Evolutionary conservation across 2,113 vertebrate genomes (phyloP).

Genomic region (Pantherophis guttatus): DNA sequence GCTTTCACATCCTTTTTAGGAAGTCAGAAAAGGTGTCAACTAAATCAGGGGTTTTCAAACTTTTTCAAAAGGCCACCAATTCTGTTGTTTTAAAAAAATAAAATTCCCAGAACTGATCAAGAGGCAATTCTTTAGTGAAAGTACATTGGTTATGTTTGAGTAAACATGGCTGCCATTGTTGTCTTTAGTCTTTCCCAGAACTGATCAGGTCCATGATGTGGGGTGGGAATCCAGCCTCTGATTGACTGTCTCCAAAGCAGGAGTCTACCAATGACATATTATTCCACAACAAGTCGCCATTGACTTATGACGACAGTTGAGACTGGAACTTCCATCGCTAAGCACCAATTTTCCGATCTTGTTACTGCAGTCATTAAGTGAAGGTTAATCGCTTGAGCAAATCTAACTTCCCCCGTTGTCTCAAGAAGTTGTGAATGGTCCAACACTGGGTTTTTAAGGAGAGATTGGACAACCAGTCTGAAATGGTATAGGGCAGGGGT

Average conservation of each 20-base stretch:
- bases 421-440: background rate
- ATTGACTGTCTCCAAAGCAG: background rate
- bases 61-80: background rate
- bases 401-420: background rate
- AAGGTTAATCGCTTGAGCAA: background rate
- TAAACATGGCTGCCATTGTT: background rate
- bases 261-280: background rate
- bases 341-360: background rate
- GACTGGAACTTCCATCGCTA: background rate
- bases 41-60: background rate
- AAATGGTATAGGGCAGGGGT: background rate
- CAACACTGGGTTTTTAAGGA: background rate
- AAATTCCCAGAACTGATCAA: background rate
- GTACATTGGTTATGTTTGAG: background rate
- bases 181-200: background rate
- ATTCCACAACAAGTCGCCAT: background rate
- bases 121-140: background rate
- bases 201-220: background rate
- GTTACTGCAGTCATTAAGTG: background rate
- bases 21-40: background rate
- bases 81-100: background rate
- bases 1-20: background rate
- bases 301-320: background rate
- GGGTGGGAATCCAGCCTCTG: background rate
- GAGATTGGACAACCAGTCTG: background rate